Base-by-base conservation (phyloP, 2,797 vertebrate species). In the Muscicapa striata region DNA sequence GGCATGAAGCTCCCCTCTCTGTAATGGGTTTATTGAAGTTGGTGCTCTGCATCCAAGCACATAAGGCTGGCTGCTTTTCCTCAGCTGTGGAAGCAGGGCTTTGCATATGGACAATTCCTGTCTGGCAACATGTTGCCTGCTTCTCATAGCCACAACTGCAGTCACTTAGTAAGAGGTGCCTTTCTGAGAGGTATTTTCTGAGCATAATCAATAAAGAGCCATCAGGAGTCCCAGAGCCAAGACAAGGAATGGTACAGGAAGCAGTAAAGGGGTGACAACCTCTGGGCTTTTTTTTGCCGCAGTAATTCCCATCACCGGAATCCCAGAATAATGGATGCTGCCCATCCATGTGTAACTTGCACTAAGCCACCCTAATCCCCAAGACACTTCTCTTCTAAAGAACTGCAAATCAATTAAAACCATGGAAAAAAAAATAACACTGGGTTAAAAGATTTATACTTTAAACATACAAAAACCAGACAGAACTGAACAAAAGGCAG, bases 381-480 rank as follows among this genome's bases (percentile, higher is more conserved):
- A 89, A 92, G 84, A 70, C 84, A 86, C 45, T 92, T 64, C 49
- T 89, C 86, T 87, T 90, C 84, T 89, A 92, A 93, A 90, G 84
- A 84, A 92, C 79, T 70, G 62, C 76, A 96, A 95, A 95, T 96
- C 90, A 97, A 90, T 95, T 95, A 95, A 91, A 93, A 90, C 84
- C 90, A 75, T 89, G 94, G 58, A 16, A 83, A 84, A 83, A 69
- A 89, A 91, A 86, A 91, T 13, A 85, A 86, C 89, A 95, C 38
- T 40, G 78, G 74, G 93, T 97, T 95, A 96, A 95, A 94, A 95
- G 91, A 95, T 94, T 96, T 96, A 94, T 94, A 95, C 63, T 96
- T 84, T 69, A 94, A 86, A 94, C 81, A 93, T 32, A 94, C 43
- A 95, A 89, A 95, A 87, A 80, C 4, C 67, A 95, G 95, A 95